Percentiles rank a stretch among this genome's conserved stretches.
These are phyloP conservation scores for Epizoanthus fatuus DNA, from an alignment of 92 coral and sea anemone genomes.

Conservation along the genomic window DNA sequence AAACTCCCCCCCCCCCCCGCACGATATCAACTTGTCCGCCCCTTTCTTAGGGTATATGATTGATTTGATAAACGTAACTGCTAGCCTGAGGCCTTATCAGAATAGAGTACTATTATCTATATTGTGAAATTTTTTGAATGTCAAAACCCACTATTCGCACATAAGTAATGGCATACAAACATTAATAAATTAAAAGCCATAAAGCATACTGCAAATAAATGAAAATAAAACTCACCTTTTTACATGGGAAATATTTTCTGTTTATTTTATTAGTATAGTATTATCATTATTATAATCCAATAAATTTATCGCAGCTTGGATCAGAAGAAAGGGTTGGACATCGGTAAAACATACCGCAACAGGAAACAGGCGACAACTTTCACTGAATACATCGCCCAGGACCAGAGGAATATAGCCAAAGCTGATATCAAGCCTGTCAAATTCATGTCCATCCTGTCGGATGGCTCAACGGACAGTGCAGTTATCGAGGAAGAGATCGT, in stretches of 20 bases:
- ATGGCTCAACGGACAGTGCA: slow-evolving; percentile 58
- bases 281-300: not conserved
- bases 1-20: not conserved
- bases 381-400: slow-evolving; percentile 20
- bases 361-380: too few relatives aligned
- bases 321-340: slow-evolving; percentile 6
- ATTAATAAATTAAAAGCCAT: not conserved
- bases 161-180: slow-evolving; percentile 14
- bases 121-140: slow-evolving; percentile 8
- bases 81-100: not conserved
- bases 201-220: slow-evolving; percentile 2
- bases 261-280: slow-evolving; percentile 12
- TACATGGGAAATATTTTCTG: slow-evolving; percentile 15
- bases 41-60: not conserved
- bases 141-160: slow-evolving; percentile 17
- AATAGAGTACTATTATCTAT: not conserved
- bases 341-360: slow-evolving; percentile 20
- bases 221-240: not conserved
- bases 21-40: not conserved
- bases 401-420: slow-evolving; percentile 22
- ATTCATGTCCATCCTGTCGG: slow-evolving; percentile 29
- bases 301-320: too few relatives aligned
- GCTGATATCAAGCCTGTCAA: slow-evolving; percentile 14
- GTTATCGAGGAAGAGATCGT: slow-evolving; percentile 61
- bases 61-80: not conserved